Evolutionary conservation across 2,797 vertebrate species (phyloP).

Genomic region (Cryptoblepharus egeriae): DNA sequence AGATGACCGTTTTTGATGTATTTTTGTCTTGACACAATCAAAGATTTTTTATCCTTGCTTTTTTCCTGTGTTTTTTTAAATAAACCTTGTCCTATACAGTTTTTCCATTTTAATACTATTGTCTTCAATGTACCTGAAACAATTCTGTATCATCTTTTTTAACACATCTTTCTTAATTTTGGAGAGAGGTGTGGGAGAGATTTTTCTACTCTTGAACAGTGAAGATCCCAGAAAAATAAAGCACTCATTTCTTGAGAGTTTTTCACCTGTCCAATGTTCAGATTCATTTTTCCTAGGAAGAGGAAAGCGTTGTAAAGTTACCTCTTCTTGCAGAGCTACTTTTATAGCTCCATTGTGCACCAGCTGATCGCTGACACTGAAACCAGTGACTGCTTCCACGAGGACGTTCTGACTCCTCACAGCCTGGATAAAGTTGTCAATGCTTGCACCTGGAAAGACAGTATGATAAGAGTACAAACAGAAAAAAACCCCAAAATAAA

Average conservation of each 20-base stretch:
- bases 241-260: not conserved
- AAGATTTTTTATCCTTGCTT: too few species aligned
- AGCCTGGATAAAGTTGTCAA: conserved; percentile 83
- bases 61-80: too few species aligned
- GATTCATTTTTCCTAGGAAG: not conserved
- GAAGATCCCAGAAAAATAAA: too few species aligned
- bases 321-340: conserved; percentile 81
- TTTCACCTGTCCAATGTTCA: not conserved
- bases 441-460: conserved; percentile 76
- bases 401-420: conserved; percentile 84
- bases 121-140: not conserved
- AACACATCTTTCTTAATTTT: not conserved
- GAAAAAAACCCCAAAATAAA: not conserved
- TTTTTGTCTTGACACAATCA: too few species aligned
- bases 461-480: not conserved
- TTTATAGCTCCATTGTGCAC: conserved; percentile 88
- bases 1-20: too few species aligned
- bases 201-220: too few species aligned
- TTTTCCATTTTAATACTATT: too few species aligned
- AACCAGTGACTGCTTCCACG: conserved; percentile 80
- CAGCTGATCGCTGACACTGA: conserved; percentile 79
- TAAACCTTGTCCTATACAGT: too few species aligned
- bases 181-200: not conserved
- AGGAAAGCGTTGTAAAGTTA: conserved; percentile 47
- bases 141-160: not conserved